Base-by-base conservation (phyloP, 1,140 invertebrate species). In the Oryctes rhinoceros region DNA sequence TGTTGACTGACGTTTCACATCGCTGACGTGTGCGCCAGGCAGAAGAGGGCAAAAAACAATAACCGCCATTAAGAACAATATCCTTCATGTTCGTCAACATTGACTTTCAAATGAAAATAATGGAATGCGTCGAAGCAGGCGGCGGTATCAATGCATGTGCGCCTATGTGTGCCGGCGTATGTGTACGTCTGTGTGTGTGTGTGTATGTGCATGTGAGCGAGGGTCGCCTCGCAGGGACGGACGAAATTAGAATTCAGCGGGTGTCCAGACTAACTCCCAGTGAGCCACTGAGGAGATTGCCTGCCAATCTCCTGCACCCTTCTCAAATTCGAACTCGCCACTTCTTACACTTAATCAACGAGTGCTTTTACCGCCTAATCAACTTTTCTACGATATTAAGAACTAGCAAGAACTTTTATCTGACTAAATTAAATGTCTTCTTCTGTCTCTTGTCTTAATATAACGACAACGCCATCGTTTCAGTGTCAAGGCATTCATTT, bases 271-370 rank as follows among this genome's bases (percentile, higher is more conserved):
- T 82, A 84, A 84, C 84, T 83, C 84, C 82, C 84, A 81, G 81
- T 81, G 84, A 84, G 83, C 81, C 79, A 83, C 80, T 83, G 84
- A 80, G 84, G 83, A 83, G 84, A 85, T 85, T 85, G 84, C 84
- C 84, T 85, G 84, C 83, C 84, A 85, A 85, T 85, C 83, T 82
- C 78, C 80, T 76, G 75, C 78, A 81, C 80, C 80, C 80, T 81
- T 79, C 78, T 81, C 80, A 81, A 81, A 74, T 75, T 74, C 62
- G 62, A 71, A 71, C 78, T 71, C 62, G 44, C 62, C 37, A 79
- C 67, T 79, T 48, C 78, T 74, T 75, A 37, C 78, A 79, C 78
- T 78, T 78, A 78, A 78, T 78, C 78, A 78, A 78, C 78, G 78
- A 78, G 78, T 65, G 78, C 78, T 78, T 78, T 65, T 78, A 78